These are phyloP conservation scores for Drosophila formosana DNA, from an alignment of 2,888 invertebrate genomes.

Conservation along the genomic window DNA sequence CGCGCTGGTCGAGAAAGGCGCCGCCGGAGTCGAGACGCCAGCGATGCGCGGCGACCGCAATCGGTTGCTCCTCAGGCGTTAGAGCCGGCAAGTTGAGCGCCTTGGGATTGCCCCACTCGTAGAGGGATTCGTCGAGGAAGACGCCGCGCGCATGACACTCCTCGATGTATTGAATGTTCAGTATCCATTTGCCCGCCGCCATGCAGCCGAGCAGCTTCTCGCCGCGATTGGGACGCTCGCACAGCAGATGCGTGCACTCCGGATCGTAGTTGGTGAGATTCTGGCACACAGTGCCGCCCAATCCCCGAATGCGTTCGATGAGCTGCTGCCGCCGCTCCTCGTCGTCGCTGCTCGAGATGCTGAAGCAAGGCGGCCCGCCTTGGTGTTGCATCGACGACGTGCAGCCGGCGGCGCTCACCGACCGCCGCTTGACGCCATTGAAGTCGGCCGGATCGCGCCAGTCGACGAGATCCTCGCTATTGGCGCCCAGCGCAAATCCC, in stretches of 20 bases:
- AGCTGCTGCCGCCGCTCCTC: slow-evolving; percentile 69
- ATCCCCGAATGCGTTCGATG: slow-evolving; percentile 67
- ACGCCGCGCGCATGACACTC: slow-evolving; percentile 86
- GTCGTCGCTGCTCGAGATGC: slow-evolving; percentile 83
- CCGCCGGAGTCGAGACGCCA: slow-evolving; percentile 88
- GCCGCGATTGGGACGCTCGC: slow-evolving; percentile 90
- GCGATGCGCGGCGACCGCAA: slow-evolving; percentile 88
- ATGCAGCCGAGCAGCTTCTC: slow-evolving; percentile 95
- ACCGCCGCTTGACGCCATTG: slow-evolving; percentile 49
- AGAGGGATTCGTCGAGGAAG: slow-evolving; percentile 88
- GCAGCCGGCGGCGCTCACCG: slow-evolving; percentile 4
- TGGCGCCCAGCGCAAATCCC: slow-evolving; percentile 72
- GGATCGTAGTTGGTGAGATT: slow-evolving; percentile 87
- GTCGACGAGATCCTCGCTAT: slow-evolving; percentile 88
- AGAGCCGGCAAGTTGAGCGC: slow-evolving; percentile 86
- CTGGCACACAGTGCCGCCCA: slow-evolving; percentile 82
- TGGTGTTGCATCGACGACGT: slow-evolving; percentile 63
- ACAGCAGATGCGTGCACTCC: slow-evolving; percentile 91
- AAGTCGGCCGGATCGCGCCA: slow-evolving; percentile 89
- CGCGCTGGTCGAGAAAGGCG: slow-evolving; percentile 86
- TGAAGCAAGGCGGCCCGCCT: slow-evolving; percentile 82
- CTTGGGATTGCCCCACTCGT: slow-evolving; percentile 93
- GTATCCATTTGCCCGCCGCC: slow-evolving; percentile 95
- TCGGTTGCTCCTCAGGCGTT: slow-evolving; percentile 85
- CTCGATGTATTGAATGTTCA: slow-evolving; percentile 92